A percentile compares a stretch with the other conserved stretches of the same genome.
Evolutionary conservation across 2,113 vertebrate genomes (phyloP).

Genomic region (Ceyx cyanopectus): DNA sequence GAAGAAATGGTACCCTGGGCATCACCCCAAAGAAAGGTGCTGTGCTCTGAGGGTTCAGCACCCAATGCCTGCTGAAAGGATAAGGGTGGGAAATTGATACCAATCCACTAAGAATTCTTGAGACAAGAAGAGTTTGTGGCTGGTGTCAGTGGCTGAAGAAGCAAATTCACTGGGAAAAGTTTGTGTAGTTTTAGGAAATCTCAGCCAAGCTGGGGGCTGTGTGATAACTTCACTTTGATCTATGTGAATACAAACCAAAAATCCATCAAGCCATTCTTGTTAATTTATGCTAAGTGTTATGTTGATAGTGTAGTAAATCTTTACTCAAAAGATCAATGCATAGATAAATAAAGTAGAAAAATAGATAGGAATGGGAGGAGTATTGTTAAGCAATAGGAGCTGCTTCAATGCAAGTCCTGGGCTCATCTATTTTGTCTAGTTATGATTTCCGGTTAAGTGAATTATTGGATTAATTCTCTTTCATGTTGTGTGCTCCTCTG

Average conservation of each 20-base stretch:
- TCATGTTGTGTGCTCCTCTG: neutral
- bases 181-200: constrained; percentile 7
- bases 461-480: neutral
- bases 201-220: neutral
- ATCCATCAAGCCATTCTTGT: constrained; percentile 33
- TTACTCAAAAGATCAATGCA: neutral
- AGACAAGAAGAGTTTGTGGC: neutral
- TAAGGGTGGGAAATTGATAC: neutral
- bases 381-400: neutral
- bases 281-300: constrained; percentile 51
- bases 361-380: neutral
- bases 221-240: constrained; percentile 4
- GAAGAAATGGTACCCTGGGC: neutral
- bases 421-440: neutral
- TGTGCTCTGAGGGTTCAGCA: neutral
- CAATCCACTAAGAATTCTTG: neutral
- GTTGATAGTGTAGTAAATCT: constrained; percentile 49
- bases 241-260: neutral
- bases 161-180: neutral
- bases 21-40: neutral
- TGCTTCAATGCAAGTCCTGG: neutral
- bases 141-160: neutral
- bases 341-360: constrained; percentile 21
- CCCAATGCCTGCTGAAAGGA: neutral
- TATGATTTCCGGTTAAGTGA: neutral